A percentile compares a stretch with the other conserved stretches of the same genome.
phyloP scores from a whole-genome alignment of 2,888 invertebrate species.

The Marasmarcha lunaedactyla region DNA sequence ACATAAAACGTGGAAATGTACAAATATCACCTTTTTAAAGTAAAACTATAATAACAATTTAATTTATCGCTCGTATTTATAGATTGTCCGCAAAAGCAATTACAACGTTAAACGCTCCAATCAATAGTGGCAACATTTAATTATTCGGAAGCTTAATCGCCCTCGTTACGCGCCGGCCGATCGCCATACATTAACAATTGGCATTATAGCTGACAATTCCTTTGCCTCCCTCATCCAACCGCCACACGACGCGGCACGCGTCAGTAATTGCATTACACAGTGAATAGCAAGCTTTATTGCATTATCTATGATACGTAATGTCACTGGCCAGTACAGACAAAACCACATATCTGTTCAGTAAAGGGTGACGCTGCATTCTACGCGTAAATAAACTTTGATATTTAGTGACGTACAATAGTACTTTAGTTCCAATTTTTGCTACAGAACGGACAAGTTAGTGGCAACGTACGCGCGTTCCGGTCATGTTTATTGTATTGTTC shows the following conservation, averaged over 20 bases:
- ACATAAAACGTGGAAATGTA: too few species aligned
- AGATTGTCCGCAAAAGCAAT: constrained; percentile 25
- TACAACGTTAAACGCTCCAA: constrained; percentile 34
- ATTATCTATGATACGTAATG: constrained; percentile 39
- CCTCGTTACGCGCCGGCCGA: constrained; percentile 37
- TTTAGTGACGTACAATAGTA: too few species aligned
- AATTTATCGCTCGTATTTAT: too few species aligned
- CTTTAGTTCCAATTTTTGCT: too few species aligned
- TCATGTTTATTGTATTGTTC: constrained; percentile 1
- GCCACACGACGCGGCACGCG: constrained; percentile 47
- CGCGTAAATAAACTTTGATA: too few species aligned
- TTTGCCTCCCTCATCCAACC: constrained; percentile 25
- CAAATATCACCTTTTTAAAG: too few species aligned
- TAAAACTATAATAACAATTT: too few species aligned
- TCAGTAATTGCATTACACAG: constrained; percentile 37
- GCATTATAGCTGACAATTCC: constrained; percentile 46
- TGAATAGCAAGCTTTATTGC: constrained; percentile 42
- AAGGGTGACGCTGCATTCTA: too few species aligned
- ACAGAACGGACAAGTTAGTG: too few species aligned
- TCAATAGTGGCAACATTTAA: constrained; percentile 49
- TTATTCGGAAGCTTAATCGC: constrained; percentile 39
- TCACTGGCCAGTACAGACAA: too few species aligned
- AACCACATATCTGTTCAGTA: too few species aligned
- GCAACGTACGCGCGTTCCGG: too few species aligned
- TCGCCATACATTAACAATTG: constrained; percentile 51